These are phyloP conservation scores for Pseudomyrmex sp. DNA, from an alignment of 1,140 invertebrate genomes.

Conservation along the genomic window DNA sequence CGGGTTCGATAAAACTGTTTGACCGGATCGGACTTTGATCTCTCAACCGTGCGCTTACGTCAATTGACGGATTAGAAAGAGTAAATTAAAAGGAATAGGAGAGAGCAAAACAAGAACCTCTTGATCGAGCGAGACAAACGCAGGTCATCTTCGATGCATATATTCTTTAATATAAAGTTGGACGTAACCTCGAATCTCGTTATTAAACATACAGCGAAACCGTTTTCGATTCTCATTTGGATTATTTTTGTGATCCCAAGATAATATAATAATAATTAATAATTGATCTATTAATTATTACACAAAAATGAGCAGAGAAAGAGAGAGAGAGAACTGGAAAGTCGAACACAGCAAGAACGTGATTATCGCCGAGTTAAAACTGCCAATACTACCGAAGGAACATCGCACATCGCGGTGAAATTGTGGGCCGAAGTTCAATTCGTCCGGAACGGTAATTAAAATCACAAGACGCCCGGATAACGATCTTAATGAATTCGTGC, in stretches of 20 bases:
- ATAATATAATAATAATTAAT: too few species aligned
- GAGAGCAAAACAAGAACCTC: too few species aligned
- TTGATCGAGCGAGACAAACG: too few species aligned
- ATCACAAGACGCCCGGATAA: constrained; percentile 53
- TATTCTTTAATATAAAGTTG: too few species aligned
- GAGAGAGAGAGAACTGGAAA: background rate
- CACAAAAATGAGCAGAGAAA: background rate
- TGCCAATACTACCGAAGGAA: too few species aligned
- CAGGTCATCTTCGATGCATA: too few species aligned
- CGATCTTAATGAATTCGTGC: constrained; percentile 68
- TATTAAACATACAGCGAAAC: too few species aligned
- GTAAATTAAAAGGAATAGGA: constrained; percentile 5
- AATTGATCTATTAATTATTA: background rate
- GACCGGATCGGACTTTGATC: background rate
- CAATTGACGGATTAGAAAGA: constrained; percentile 25
- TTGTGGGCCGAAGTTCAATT: background rate
- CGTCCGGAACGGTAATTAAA: constrained; percentile 54
- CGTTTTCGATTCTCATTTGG: too few species aligned
- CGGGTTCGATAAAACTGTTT: constrained; percentile 29
- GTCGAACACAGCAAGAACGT: too few species aligned
- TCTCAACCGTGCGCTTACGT: constrained; percentile 7
- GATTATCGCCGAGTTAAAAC: background rate
- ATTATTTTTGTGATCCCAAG: too few species aligned
- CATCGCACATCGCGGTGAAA: constrained; percentile 27
- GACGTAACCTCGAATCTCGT: too few species aligned